Percentiles rank a stretch among this genome's conserved stretches.
Conservation (phyloP, 2,113 vertebrate genomes). For the Nycticebus coucang region DNA sequence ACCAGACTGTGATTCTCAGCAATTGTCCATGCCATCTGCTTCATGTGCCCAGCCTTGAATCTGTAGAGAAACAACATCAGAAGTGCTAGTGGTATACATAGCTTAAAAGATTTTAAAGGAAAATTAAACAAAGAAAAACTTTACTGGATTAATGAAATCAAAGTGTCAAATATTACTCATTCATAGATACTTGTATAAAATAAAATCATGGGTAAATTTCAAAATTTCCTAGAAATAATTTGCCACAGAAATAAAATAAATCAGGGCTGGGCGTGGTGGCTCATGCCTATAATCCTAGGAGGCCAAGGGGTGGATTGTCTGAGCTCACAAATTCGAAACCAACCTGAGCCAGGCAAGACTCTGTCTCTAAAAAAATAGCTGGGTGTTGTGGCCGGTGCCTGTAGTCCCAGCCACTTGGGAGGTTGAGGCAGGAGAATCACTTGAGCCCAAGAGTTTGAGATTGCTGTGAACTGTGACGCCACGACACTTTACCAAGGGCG, state of each 20-base stretch:
- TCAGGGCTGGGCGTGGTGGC: background rate
- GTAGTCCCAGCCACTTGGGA: no score
- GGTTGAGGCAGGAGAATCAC: no score
- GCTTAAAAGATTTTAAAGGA: background rate
- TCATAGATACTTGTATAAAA: background rate
- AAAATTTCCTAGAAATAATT: background rate
- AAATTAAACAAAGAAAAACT: background rate
- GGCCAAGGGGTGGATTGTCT: no score
- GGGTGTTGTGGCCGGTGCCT: no score
- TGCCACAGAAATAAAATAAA: background rate
- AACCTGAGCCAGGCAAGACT: no score
- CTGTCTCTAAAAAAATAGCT: no score
- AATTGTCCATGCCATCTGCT: background rate
- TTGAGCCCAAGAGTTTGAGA: no score
- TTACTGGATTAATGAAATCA: background rate
- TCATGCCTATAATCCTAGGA: no score
- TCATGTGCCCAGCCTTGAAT: background rate
- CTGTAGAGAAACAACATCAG: background rate
- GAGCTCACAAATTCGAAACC: no score
- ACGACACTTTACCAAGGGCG: no score
- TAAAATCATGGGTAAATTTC: conserved; percentile 1
- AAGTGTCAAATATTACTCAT: background rate
- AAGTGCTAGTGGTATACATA: background rate
- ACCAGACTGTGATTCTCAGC: background rate
- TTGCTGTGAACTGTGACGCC: no score